These are phyloP conservation scores for Bombus huntii DNA, from an alignment of 1,140 invertebrate species.

Conservation along the genomic window DNA sequence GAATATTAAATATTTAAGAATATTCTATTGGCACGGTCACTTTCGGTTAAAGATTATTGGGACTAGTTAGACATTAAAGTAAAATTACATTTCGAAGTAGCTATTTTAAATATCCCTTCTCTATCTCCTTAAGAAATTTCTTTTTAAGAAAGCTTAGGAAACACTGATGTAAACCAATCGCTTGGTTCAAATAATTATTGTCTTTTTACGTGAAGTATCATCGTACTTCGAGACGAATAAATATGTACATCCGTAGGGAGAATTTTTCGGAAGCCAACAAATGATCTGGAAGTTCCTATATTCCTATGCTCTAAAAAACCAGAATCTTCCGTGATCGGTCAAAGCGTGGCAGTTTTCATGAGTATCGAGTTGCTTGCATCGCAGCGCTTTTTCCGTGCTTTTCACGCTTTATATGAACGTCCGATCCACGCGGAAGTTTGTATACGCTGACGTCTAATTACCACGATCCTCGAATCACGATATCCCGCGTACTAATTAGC, in stretches of 20 bases:
- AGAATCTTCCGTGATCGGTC: not conserved
- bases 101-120: no score
- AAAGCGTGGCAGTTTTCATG: slow-evolving; percentile 7
- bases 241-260: not conserved
- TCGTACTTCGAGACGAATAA: not conserved
- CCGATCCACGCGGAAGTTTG: slow-evolving; percentile 34
- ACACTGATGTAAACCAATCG: no score
- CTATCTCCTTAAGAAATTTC: no score
- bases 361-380: not conserved
- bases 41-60: no score
- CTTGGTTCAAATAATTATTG: no score
- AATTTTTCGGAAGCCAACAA: no score
- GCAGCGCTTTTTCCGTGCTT: not conserved
- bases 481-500: slow-evolving; percentile 63
- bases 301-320: not conserved
- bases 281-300: not conserved
- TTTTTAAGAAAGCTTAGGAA: no score
- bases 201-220: not conserved
- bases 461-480: slow-evolving; percentile 49
- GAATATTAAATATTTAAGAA: no score
- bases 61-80: no score
- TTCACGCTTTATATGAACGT: not conserved
- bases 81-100: no score
- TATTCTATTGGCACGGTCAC: no score
- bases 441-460: slow-evolving; percentile 62